Base-by-base conservation (phyloP, 2,113 vertebrate genomes). In the Menidia beryllina region DNA sequence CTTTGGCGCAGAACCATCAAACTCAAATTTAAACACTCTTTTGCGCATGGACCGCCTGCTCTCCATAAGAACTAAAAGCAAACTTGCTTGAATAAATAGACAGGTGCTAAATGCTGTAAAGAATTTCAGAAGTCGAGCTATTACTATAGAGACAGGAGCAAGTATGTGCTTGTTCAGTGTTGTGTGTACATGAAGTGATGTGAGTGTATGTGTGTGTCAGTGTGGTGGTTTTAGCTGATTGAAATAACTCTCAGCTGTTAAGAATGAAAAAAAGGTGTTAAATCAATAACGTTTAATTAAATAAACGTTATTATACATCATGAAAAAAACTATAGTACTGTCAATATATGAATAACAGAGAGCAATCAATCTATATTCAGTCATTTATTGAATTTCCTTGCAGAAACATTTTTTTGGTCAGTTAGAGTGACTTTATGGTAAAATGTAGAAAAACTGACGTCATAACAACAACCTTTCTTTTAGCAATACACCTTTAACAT, bases 51-150 rank as follows among this genome's bases (percentile, higher is more conserved):
- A 48, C 21, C 8, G 50, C n/a, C 30, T 8, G 4, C 30, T 30
- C 30, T 30, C 30, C 30, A 8, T 30, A 30, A 1, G 17, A 15
- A 14, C 5, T 53, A 57, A 72, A 83, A 52, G 62, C 39, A 61
- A 68, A 65, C 43, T 62, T 45, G 24, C 61, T 59, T 27, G 20
- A 8, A 49, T 24, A 41, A 72, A 62, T 45, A 34, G 19, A 59
- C 59, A 23, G 19, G 9, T 15, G 6, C 3, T 45, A 19, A 45
- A 43, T 59, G 23, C 3, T 43, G 15, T 41, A 5, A 15, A 58
- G 55, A 39, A 41, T 24, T 45, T 5, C 47, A 60, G 34, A n/a
- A n/a, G n/a, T 34, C 5, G 4, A 26, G 21, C 11, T 56, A 13
- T 14, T 17, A 25, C 21, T 34, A 3, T 43, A 10, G 25, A 62